Evolutionary conservation across 2,113 vertebrate genomes (phyloP), one percentile per base, ranked within the genome.

Genomic region (Phylloscopus trochilus): DNA sequence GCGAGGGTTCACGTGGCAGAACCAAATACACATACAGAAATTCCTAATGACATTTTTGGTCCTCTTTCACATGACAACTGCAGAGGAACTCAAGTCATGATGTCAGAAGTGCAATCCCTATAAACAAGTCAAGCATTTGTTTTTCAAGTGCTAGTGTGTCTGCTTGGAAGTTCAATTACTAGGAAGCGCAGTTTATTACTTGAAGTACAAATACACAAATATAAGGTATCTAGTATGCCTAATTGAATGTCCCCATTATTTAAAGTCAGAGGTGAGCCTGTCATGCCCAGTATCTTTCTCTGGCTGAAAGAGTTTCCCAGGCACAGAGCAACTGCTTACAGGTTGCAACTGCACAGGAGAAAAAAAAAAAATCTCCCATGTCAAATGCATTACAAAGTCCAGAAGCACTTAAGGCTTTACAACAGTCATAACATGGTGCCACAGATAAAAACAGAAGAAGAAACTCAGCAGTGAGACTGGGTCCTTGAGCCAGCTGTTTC

Each of bases 341-440:
- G 15, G 23, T 68, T 92, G 68, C 52, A 93, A 39, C 68, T 4
- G 24, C 47, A 56, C 11, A 88, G 44, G 39, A 30, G 16, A 39
- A 88, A 89, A 93, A 85, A 93, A 85, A 88, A 84, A 74, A 53
- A 13, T 24, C 80, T 85, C 78, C 37, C 39, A 26, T 75, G 91
- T 87, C 92, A 92, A 89, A 90, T 20, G 11, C 58, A 39, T 96
- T 96, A 96, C 93, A 91, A 96, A 94, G 92, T 95, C 94, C 95
- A 97, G 95, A 93, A 87, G 80, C 83, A 82, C 83, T 93, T 82
- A 69, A 76, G n/a, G 66, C 49, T 96, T 96, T 93, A 94, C 75
- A 90, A 53, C 89, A 92, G 93, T 92, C 95, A 94, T 96, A 95
- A 95, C 93, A 95, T 27, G 23, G 80, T 97, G 62, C 86, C 62